These are phyloP conservation scores for Corvus cornix DNA, from an alignment of 2,113 vertebrate genomes.

Conservation along the genomic window DNA sequence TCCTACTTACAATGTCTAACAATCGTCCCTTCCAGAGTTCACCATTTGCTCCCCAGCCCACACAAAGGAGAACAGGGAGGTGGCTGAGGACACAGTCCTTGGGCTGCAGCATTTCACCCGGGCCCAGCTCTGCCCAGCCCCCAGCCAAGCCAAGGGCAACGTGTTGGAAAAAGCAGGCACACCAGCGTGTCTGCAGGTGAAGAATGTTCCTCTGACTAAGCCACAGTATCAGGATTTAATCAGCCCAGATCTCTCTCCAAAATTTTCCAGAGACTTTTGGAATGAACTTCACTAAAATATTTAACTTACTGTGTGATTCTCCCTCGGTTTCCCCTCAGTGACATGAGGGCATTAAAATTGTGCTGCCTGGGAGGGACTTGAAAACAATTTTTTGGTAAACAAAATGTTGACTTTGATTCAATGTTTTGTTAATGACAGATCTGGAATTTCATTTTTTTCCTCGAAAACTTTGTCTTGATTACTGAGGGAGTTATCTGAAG, in stretches of 20 bases:
- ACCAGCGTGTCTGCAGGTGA: neutral
- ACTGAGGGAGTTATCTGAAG: neutral
- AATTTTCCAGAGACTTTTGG: neutral
- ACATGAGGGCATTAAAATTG: neutral
- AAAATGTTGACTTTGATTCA: neutral
- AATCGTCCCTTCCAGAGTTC: fast-evolving
- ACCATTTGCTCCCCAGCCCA: neutral
- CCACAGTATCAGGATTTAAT: neutral
- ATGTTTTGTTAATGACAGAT: neutral
- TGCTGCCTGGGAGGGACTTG: neutral
- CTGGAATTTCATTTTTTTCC: neutral
- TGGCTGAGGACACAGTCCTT: fast-evolving
- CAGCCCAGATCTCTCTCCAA: neutral
- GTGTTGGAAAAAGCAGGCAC: neutral
- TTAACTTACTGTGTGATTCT: neutral
- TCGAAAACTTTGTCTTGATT: neutral
- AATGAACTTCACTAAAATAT: neutral
- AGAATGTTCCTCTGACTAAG: neutral
- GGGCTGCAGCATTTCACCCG: neutral
- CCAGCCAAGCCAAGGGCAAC: neutral
- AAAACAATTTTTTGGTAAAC: neutral
- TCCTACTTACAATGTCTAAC: fast-evolving
- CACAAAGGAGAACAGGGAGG: neutral
- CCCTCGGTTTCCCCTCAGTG: neutral
- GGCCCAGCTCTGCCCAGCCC: neutral